These are phyloP conservation scores for Tinea semifulvella DNA, from an alignment of 2,888 invertebrate species.

Conservation along the genomic window DNA sequence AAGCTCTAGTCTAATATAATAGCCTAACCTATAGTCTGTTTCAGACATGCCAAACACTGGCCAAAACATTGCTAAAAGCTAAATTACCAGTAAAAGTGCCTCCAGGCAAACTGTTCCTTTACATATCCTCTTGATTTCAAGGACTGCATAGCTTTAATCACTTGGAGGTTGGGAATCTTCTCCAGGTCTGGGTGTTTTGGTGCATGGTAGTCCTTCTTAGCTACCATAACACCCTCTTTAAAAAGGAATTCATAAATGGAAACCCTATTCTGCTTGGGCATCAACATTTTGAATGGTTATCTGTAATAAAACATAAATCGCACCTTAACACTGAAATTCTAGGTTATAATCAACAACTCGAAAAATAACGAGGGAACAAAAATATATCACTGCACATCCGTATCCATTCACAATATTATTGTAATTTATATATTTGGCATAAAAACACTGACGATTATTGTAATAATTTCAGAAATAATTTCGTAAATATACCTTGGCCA, in stretches of 20 bases:
- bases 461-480: slow-evolving; percentile 11
- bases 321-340: not conserved
- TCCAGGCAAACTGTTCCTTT: slow-evolving; percentile 99
- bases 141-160: slow-evolving; percentile 97
- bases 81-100: slow-evolving; percentile 98
- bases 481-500: slow-evolving; percentile 5
- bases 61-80: no score
- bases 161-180: slow-evolving; percentile 95
- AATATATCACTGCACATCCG: not conserved
- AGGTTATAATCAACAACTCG: slow-evolving; percentile 8
- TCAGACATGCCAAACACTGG: no score
- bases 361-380: not conserved
- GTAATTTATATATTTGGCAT: not conserved
- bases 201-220: slow-evolving; percentile 97
- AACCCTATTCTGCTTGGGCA: slow-evolving; percentile 98
- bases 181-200: slow-evolving; percentile 98
- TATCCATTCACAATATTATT: not conserved
- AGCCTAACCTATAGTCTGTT: no score
- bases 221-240: slow-evolving; percentile 99
- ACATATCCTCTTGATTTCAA: slow-evolving; percentile 96
- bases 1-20: no score
- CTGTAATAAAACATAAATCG: slow-evolving; percentile 34
- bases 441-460: slow-evolving; percentile 6
- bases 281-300: slow-evolving; percentile 90
- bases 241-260: slow-evolving; percentile 98